phyloP scores from a whole-genome alignment of 92 coral and sea anemone species.

The Hydrozoanthus gracilis region DNA sequence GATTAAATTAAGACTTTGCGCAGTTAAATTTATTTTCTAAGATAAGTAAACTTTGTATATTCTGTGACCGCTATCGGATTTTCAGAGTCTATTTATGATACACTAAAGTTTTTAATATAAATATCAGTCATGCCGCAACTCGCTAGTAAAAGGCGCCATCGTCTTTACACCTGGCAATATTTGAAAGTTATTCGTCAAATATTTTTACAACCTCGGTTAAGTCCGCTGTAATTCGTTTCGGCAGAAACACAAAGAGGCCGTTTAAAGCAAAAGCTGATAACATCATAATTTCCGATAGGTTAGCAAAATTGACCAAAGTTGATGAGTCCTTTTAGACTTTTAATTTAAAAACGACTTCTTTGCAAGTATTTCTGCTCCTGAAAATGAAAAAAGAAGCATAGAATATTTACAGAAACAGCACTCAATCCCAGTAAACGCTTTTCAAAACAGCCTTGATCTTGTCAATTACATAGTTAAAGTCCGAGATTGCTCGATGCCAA shows the following conservation, averaged over 20 bases:
- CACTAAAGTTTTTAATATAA: neutral
- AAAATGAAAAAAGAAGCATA: constrained; percentile 5
- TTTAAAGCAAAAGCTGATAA: constrained; percentile 2
- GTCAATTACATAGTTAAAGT: neutral
- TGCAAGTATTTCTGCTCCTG: constrained; percentile 3
- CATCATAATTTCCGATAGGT: neutral
- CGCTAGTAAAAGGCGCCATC: neutral
- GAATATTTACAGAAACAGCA: neutral
- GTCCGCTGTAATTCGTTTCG: neutral
- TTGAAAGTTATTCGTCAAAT: neutral
- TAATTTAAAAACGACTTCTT: constrained; percentile 3
- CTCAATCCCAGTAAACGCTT: neutral
- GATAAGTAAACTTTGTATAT: neutral
- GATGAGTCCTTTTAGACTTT: neutral
- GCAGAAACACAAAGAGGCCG: constrained; percentile 23
- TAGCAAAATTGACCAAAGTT: neutral
- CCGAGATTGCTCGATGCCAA: neutral
- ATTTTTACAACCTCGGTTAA: neutral
- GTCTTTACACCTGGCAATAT: neutral
- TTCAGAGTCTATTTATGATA: neutral
- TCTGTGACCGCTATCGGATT: neutral
- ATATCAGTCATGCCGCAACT: neutral
- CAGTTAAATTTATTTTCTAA: neutral
- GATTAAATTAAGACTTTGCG: neutral
- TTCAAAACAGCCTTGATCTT: neutral